Evolutionary conservation across 2,797 vertebrate genomes (phyloP), one percentile per base, ranked within the genome.

Genomic region (Acanthiza pusilla): DNA sequence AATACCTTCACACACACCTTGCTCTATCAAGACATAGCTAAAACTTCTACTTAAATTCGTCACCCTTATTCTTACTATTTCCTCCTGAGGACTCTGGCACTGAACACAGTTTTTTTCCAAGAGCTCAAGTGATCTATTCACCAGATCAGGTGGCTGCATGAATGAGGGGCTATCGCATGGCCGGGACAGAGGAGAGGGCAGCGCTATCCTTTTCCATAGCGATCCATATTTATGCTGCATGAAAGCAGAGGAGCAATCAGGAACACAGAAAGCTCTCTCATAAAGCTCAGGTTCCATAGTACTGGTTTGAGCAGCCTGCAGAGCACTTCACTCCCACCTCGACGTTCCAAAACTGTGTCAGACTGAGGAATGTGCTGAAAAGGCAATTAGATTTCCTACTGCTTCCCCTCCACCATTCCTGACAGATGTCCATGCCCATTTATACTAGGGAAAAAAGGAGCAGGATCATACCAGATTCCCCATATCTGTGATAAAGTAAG

Each of bases 81-180:
- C 32, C 45, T 74, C 16, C 71, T 12, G 22, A 3, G 17, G n/a
- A 25, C 48, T 75, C 50, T 47, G 7, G 43, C 58, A 27, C 2
- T 4, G 61, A 63, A 5, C 30, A 34, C 0, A 4, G 65, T 2
- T 18, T 61, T 85, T 67, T 94, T 91, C 88, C 94, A 88, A 3
- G 62, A 81, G 94, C 89, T 87, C 23, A 3, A 73, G 48, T 47
- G 71, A 74, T 88, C 70, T 94, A 62, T 80, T 86, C 60, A 83
- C 3, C 70, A 65, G 83, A 89, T 96, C 93, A 90, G 85, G 73
- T 91, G 83, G 94, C 94, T 75, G 91, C 72, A 89, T 92, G 82
- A 91, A 89, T 62, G 79, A 93, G 91, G 82, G 38, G 66, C 93
- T 95, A 88, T 94, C 70, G 6, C 73, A 66, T 91, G 67, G 94